phyloP scores from a whole-genome alignment of 2,888 invertebrate genomes.

The Cylindroiulus punctatus region DNA sequence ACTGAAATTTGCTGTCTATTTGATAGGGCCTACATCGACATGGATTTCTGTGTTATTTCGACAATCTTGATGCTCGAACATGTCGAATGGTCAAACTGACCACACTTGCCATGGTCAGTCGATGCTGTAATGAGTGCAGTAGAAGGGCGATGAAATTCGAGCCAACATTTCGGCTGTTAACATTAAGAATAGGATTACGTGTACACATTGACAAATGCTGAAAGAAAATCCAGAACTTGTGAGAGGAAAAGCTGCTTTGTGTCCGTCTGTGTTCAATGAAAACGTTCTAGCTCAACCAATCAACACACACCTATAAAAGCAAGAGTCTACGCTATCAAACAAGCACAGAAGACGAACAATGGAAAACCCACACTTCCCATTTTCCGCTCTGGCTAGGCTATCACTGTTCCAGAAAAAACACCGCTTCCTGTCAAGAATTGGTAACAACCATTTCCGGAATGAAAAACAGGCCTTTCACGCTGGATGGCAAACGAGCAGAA shows the following conservation, averaged over 20 bases:
- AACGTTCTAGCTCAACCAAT: constrained; percentile 12
- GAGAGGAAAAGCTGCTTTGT: constrained; percentile 49
- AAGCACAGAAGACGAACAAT: background rate
- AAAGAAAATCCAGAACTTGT: constrained; percentile 50
- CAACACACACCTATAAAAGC: constrained; percentile 31
- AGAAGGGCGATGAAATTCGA: background rate
- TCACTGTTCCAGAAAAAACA: constrained; percentile 24
- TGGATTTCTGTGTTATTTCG: too few species aligned
- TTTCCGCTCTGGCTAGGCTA: background rate
- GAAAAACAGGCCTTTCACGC: constrained; percentile 5
- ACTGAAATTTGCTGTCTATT: too few species aligned
- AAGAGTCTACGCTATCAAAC: background rate
- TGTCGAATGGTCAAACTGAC: background rate
- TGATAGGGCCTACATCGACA: too few species aligned
- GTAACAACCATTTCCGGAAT: constrained; percentile 35
- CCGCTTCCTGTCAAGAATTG: constrained; percentile 39
- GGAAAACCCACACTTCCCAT: constrained; percentile 1
- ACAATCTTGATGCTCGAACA: too few species aligned
- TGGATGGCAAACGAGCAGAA: constrained; percentile 44
- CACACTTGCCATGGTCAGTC: background rate
- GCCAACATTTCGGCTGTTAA: constrained; percentile 15
- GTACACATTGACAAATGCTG: constrained; percentile 47
- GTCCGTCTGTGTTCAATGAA: constrained; percentile 13
- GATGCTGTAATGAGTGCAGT: background rate
- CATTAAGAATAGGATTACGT: constrained; percentile 49